phyloP scores from a whole-genome alignment of 2,888 invertebrate genomes.

The Chalcosyrphus nemorum region DNA sequence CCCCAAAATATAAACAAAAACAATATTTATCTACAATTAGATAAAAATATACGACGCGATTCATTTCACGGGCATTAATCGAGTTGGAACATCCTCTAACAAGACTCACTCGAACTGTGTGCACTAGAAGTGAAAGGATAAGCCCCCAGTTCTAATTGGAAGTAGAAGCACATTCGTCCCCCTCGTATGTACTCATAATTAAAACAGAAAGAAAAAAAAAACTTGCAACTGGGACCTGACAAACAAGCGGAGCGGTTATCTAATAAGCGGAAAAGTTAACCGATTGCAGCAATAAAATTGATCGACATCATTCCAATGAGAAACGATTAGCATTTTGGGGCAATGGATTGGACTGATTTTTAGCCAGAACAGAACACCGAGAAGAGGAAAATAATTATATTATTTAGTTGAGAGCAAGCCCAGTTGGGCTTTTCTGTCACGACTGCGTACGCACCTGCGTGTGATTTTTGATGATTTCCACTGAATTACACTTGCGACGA shows the following conservation, averaged over 20 bases:
- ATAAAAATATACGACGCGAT: constrained; percentile 45
- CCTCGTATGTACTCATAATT: constrained; percentile 43
- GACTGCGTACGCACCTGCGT: constrained; percentile 99
- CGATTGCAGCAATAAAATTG: no score
- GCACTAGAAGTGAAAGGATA: no score
- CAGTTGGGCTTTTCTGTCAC: constrained; percentile 92
- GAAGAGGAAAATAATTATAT: constrained; percentile 71
- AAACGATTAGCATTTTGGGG: no score
- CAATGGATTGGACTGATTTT: constrained; percentile 58
- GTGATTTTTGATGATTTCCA: constrained; percentile 83
- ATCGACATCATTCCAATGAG: no score
- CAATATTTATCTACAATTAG: constrained; percentile 21
- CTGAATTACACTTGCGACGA: constrained; percentile 75
- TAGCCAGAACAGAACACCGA: constrained; percentile 45
- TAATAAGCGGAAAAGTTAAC: constrained; percentile 58
- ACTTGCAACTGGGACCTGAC: constrained; percentile 58
- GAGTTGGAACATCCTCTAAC: constrained; percentile 77
- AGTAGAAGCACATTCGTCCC: constrained; percentile 24
- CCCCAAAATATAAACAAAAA: constrained; percentile 55
- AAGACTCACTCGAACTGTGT: no score
- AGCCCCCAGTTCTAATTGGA: constrained; percentile 48
- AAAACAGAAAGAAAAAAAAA: no score
- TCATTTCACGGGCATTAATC: constrained; percentile 83
- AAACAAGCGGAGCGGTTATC: constrained; percentile 50
- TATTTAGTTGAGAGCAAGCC: constrained; percentile 87